These are phyloP conservation scores for Agrenia bidenticulata DNA, from an alignment of 2,888 invertebrate genomes.

Conservation along the genomic window DNA sequence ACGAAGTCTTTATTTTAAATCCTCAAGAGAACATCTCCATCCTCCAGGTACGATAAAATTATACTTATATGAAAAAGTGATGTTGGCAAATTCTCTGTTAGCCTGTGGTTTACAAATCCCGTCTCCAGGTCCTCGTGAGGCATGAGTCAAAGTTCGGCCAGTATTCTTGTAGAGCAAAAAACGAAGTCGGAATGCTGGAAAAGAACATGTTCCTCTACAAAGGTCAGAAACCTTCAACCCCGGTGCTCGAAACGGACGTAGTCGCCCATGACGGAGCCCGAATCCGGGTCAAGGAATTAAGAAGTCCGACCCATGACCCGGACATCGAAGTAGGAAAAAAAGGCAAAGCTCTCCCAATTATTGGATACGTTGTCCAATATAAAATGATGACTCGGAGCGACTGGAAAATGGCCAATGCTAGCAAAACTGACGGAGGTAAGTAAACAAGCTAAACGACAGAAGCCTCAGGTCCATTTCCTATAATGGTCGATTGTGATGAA, in stretches of 20 bases:
- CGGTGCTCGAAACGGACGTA: constrained; percentile 37
- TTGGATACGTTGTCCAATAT: constrained; percentile 52
- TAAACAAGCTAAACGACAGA: not conserved
- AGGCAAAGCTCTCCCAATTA: constrained; percentile 47
- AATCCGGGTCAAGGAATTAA: constrained; percentile 42
- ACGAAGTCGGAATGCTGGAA: constrained; percentile 44
- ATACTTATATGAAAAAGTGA: not conserved
- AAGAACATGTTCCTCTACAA: constrained; percentile 43
- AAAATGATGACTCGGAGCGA: constrained; percentile 51
- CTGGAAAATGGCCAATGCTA: constrained; percentile 50
- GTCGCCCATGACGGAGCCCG: constrained; percentile 44
- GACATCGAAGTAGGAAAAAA: constrained; percentile 45
- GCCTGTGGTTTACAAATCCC: too few relatives aligned
- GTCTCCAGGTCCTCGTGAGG: constrained; percentile 42
- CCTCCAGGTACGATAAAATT: constrained; percentile 43
- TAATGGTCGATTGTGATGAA: too few relatives aligned
- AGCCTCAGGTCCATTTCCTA: not conserved
- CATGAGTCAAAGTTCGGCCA: constrained; percentile 45
- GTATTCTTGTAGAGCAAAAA: constrained; percentile 46
- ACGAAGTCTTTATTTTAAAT: constrained; percentile 47
- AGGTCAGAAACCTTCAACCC: constrained; percentile 51
- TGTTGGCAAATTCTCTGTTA: too few relatives aligned
- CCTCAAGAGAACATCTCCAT: constrained; percentile 49
- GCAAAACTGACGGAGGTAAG: constrained; percentile 43
- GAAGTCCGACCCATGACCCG: constrained; percentile 32